Base-by-base conservation (phyloP, 2,113 vertebrate genomes). In the Oxyruncus cristatus region DNA sequence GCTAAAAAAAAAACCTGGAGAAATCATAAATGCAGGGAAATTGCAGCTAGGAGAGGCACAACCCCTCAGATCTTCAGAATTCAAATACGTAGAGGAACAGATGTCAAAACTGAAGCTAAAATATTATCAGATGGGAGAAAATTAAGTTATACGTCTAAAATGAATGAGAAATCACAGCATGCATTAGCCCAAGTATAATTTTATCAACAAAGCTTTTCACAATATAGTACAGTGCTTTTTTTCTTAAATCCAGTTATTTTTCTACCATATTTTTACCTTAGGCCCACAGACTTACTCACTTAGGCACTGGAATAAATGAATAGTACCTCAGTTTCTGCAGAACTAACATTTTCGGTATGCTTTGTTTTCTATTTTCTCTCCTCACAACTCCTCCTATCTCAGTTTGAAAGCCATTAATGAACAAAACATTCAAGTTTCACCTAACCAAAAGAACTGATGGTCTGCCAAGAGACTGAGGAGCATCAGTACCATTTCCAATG, bases 351-450 rank as follows among this genome's bases (percentile, higher is more conserved):
- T 70, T 84, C 50, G 30, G 23, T 5, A 16, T 12, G 3, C 41
- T 53, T 88, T 58, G 44, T 66, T 66, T 79, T 79, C 44, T 75
- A 2, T 35, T 49, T 66, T 50, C 20, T 30, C 37, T 61, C 44
- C 14, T 85, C 66, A 79, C 3, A 21, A 20, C 63, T n/a, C 61
- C 63, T 49, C 42, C 23, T 14, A 16, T 74, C 89, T 82, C 41
- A n/a, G 35, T 82, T 65, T 85, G 35, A 49, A 88, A 95, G 72
- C 41, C 53, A 24, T 42, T 68, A 72, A n/a, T 42, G 66, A 90
- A 49, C 5, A 20, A 74, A 81, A 82, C 13, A 61, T 18, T 30
- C 9, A 59, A 42, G 58, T 55, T 80, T 63, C 6, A 5, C 27
- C n/a, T 76, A 53, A 66, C 17, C 17, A 47, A 59, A 86, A 81